Evolutionary conservation across 1,140 invertebrate genomes (phyloP).

Genomic region (Galleria mellonella): DNA sequence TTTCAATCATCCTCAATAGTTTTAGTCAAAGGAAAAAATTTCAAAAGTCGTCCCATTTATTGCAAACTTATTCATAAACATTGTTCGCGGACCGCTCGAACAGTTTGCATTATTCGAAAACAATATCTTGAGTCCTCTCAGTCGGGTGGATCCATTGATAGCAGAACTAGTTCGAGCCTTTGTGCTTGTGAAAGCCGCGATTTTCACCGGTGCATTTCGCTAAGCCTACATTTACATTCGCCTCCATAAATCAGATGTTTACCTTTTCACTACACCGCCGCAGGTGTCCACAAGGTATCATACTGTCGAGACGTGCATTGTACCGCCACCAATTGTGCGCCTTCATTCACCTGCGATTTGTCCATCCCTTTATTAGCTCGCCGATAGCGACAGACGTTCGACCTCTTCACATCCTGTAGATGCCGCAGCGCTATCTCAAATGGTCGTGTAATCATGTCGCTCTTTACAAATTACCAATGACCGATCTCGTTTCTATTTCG

Average conservation of each 20-base stretch:
- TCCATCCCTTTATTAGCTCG: slow-evolving; percentile 30
- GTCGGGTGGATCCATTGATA: slow-evolving; percentile 27
- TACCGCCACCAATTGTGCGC: slow-evolving; percentile 15
- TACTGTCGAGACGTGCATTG: slow-evolving; percentile 22
- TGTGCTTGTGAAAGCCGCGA: slow-evolving; percentile 40
- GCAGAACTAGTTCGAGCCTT: slow-evolving; percentile 38
- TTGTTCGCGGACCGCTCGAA: slow-evolving; percentile 6
- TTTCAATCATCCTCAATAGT: slow-evolving; percentile 6
- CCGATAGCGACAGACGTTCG: slow-evolving; percentile 6
- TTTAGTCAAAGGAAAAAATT: slow-evolving; percentile 13
- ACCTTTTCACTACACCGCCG: slow-evolving; percentile 20
- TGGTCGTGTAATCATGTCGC: slow-evolving; percentile 9
- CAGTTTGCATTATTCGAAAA: slow-evolving; percentile 24
- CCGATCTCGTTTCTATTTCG: slow-evolving; percentile 6
- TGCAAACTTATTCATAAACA: slow-evolving; percentile 27
- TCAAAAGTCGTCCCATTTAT: slow-evolving; percentile 26
- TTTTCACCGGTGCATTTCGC: slow-evolving; percentile 37
- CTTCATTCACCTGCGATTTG: slow-evolving; percentile 31
- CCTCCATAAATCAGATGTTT: slow-evolving; percentile 40
- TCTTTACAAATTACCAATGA: background rate
- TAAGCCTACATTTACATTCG: slow-evolving; percentile 15
- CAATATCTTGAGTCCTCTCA: slow-evolving; percentile 28
- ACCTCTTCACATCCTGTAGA: slow-evolving; percentile 12
- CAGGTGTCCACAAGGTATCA: slow-evolving; percentile 32
- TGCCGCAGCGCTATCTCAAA: slow-evolving; percentile 16